phyloP scores from a whole-genome alignment of 2,888 invertebrate genomes.

The Tridacna gigas region DNA sequence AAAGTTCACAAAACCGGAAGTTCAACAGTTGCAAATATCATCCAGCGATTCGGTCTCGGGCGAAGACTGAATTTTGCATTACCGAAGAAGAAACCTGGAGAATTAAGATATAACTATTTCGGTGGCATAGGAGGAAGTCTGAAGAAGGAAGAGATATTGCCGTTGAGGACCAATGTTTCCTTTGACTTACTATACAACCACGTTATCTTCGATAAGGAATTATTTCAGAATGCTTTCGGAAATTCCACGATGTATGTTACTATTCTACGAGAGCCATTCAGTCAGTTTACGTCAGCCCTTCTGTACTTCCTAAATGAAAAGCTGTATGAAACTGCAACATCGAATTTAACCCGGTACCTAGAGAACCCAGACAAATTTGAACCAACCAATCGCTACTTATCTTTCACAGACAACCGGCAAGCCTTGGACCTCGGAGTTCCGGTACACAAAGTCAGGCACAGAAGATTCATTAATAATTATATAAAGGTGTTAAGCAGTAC shows the following conservation, averaged over 20 bases:
- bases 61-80: conserved; percentile 71
- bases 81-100: conserved; percentile 65
- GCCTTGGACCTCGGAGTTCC: conserved; percentile 75
- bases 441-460: conserved; percentile 34
- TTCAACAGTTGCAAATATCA: conserved; percentile 76
- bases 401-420: conserved; percentile 74
- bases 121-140: conserved; percentile 62
- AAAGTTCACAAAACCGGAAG: conserved; percentile 79
- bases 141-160: conserved; percentile 29
- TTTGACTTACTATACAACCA: conserved; percentile 76
- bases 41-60: conserved; percentile 70
- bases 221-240: conserved; percentile 62
- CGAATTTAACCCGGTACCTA: conserved; percentile 66
- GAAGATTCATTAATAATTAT: conserved; percentile 58
- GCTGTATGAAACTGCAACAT: conserved; percentile 31
- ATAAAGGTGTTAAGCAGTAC: conserved; percentile 66
- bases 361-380: conserved; percentile 68
- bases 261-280: conserved; percentile 67
- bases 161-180: conserved; percentile 40
- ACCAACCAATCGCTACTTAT: conserved; percentile 56
- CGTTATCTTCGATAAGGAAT: conserved; percentile 69
- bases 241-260: conserved; percentile 63
- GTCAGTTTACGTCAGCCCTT: conserved; percentile 68
- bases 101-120: conserved; percentile 66
- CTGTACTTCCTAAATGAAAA: conserved; percentile 62